These are phyloP conservation scores for Botia almorhae DNA, from an alignment of 2,797 vertebrate species.

Conservation along the genomic window DNA sequence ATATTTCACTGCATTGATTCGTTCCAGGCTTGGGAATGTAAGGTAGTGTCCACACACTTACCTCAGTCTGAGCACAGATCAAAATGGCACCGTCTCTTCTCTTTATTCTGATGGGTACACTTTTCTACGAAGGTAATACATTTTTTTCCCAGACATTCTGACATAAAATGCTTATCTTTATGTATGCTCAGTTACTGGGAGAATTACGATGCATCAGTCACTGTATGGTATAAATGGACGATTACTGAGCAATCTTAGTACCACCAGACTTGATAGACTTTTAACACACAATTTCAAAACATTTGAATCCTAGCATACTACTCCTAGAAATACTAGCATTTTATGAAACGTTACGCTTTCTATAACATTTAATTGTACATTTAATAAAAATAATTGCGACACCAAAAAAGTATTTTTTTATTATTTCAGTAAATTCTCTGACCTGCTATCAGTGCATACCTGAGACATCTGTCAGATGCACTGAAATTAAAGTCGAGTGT, in stretches of 20 bases:
- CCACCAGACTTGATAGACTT: too few relatives aligned
- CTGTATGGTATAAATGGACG: not conserved
- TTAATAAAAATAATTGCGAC: not conserved
- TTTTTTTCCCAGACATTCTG: not conserved
- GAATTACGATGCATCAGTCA: not conserved
- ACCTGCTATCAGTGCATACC: constrained; percentile 55
- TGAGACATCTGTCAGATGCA: constrained; percentile 43
- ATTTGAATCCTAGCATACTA: not conserved
- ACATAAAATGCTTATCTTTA: not conserved
- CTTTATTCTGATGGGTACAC: constrained; percentile 39
- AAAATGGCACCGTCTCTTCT: constrained; percentile 41
- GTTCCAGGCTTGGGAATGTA: not conserved
- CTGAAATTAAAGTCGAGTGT: constrained; percentile 45
- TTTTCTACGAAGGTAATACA: constrained; percentile 48
- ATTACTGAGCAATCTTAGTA: too few relatives aligned
- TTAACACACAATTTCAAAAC: too few relatives aligned
- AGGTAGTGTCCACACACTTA: not conserved
- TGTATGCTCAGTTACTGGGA: not conserved
- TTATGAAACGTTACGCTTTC: not conserved
- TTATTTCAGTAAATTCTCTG: constrained; percentile 42
- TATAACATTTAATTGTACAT: not conserved
- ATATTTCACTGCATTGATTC: constrained; percentile 12
- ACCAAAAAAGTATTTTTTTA: not conserved
- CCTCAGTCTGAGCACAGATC: constrained; percentile 27
- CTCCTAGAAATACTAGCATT: not conserved